Conservation (phyloP, 2,797 vertebrate genomes). For the Cephalopachus bancanus region DNA sequence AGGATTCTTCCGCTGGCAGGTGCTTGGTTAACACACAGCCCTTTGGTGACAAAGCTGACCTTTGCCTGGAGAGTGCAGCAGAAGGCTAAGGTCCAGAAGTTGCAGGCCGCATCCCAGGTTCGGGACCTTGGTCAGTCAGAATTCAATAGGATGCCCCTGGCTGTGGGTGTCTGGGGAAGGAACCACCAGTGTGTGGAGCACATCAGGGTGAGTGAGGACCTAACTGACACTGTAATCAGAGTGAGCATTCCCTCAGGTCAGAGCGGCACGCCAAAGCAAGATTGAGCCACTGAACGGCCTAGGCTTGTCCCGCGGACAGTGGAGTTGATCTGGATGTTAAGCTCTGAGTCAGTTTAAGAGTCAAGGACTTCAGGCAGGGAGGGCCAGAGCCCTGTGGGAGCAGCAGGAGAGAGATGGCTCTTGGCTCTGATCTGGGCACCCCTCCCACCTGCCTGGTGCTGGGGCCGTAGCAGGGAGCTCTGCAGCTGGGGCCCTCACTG, state of each 20-base stretch:
- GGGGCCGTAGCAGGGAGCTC: too few relatives aligned
- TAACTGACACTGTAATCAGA: not conserved
- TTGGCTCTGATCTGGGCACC: accelerated
- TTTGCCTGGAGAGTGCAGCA: accelerated
- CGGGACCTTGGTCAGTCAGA: not conserved
- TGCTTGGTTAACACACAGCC: not conserved
- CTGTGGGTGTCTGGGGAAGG: not conserved
- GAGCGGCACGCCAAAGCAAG: not conserved
- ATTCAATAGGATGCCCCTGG: not conserved
- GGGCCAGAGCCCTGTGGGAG: not conserved
- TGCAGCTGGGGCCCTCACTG: accelerated
- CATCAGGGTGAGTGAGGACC: not conserved
- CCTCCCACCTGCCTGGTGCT: not conserved
- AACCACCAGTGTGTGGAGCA: not conserved
- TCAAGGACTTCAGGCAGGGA: not conserved
- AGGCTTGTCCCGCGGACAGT: accelerated
- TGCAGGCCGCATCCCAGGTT: not conserved
- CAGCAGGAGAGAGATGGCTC: not conserved
- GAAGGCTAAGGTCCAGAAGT: not conserved
- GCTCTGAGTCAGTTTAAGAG: not conserved
- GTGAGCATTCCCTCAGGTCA: not conserved
- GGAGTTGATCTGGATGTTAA: not conserved
- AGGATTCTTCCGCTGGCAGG: accelerated
- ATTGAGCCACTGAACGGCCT: not conserved
- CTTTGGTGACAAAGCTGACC: not conserved